Evolutionary conservation across 1,140 invertebrate species (phyloP), one percentile per base, ranked within the genome.

Genomic region (Musca vetustissima): DNA sequence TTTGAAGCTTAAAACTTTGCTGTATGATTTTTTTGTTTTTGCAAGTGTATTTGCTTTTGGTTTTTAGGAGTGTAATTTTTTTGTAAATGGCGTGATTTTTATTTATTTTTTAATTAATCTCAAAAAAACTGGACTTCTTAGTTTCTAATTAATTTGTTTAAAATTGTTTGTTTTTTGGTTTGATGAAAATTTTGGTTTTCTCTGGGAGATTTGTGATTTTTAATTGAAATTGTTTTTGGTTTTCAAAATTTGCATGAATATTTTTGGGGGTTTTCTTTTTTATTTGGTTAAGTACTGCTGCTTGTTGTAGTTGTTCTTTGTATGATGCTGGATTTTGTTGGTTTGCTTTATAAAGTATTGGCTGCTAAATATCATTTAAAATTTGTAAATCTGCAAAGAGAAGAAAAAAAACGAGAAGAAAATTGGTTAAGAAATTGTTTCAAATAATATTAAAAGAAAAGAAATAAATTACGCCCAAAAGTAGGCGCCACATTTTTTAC

Each of bases 81-180:
- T 61, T 66, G 49, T 50, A 52, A 66, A 66, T 52, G 57, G 57
- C 57, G 57, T 61, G 57, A 61, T 61, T 61, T n/a, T n/a, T n/a
- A n/a, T n/a, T n/a, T n/a, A n/a, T n/a, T n/a, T 36, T 61, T 43
- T 19, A 19, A 52, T 52, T 61, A 43, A 17, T 59, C 24, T 55
- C 22, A 36, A 25, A 19, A 19, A 19, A 19, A 17, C 36, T 61
- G 57, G 57, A 61, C 57, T 61, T 61, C 57, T 61, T 61, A 61
- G 57, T n/a, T 32, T 61, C 28, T 36, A 61, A 36, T 59, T 52
- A 52, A 43, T 9, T 59, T 43, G 36, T 61, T 61, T 43, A 32
- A 61, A 61, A 43, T 59, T 52, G 6, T 52, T 52, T 52, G 1
- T 6, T 61, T 36, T 61, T 59, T 32, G 3, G 36, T 43, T 43